Evolutionary conservation across 2,113 vertebrate genomes (phyloP).

Genomic region (Larimichthys crocea): DNA sequence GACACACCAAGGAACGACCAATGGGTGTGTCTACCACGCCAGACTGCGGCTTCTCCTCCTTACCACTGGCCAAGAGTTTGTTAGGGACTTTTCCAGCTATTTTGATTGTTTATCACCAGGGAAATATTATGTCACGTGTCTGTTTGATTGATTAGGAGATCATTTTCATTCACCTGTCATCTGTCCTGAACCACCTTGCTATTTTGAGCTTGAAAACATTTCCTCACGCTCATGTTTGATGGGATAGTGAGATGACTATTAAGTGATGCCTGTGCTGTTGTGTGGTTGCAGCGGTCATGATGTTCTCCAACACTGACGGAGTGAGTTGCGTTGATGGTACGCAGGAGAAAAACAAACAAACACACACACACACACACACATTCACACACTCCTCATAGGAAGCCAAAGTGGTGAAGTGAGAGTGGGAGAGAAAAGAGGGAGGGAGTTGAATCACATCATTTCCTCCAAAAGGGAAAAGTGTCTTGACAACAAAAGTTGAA

Average conservation of each 20-base stretch:
- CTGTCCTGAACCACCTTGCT: neutral
- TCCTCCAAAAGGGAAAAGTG: slow-evolving; percentile 74
- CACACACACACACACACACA: slow-evolving; percentile 31
- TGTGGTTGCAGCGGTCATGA: slow-evolving; percentile 25
- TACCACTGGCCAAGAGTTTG: slow-evolving; percentile 42
- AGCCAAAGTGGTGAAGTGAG: slow-evolving; percentile 51
- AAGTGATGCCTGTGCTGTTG: slow-evolving; percentile 37
- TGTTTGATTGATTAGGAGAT: slow-evolving; percentile 52
- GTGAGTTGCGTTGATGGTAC: slow-evolving; percentile 54
- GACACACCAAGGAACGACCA: slow-evolving; percentile 72
- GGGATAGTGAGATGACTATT: slow-evolving; percentile 33
- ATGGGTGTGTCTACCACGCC: slow-evolving; percentile 75
- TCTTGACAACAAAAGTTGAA: slow-evolving; percentile 67
- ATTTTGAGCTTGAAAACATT: neutral
- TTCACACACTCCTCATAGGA: slow-evolving; percentile 63
- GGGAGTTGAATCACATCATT: slow-evolving; percentile 70
- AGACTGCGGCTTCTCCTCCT: slow-evolving; percentile 78
- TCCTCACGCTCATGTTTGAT: slow-evolving; percentile 29
- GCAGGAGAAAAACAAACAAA: slow-evolving; percentile 32
- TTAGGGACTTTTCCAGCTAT: slow-evolving; percentile 74
- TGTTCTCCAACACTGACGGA: slow-evolving; percentile 36
- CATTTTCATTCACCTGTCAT: slow-evolving; percentile 60
- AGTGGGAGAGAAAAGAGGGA: slow-evolving; percentile 47
- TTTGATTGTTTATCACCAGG: slow-evolving; percentile 71
- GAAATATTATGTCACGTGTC: slow-evolving; percentile 57